A percentile compares a stretch with the other conserved stretches of the same genome.
Conservation (phyloP, 2,888 invertebrate genomes). For the Zhuqinia jingwanae region DNA sequence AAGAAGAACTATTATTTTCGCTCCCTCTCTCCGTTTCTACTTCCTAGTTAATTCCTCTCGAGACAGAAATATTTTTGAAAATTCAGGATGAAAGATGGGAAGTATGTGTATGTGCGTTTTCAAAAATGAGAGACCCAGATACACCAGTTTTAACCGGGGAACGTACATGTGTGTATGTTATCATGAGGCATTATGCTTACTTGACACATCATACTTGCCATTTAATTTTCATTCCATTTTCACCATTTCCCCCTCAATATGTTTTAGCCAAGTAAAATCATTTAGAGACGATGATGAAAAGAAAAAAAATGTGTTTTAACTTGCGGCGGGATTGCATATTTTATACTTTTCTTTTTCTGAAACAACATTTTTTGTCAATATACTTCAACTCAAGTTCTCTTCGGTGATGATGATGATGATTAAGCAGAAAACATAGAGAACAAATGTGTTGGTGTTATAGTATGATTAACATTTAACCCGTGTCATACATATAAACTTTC, state of each 20-base stretch:
- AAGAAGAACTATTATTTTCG: conserved; percentile 8
- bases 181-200: not conserved
- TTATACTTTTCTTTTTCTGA: conserved; percentile 1
- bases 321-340: not conserved
- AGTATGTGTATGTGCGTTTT: not conserved
- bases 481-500: too few relatives aligned
- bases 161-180: conserved; percentile 13
- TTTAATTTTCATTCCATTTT: not conserved
- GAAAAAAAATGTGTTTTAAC: conserved; percentile 1
- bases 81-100: not conserved
- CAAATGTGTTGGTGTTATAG: not conserved
- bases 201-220: conserved; percentile 11
- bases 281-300: too few relatives aligned
- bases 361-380: not conserved
- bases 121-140: not conserved
- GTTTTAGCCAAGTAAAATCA: not conserved
- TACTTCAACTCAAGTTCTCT: not conserved
- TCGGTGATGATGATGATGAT: conserved; percentile 1
- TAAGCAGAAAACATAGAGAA: not conserved
- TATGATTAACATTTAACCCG: not conserved
- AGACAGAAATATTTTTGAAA: not conserved
- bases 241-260: not conserved
- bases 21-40: conserved; percentile 5
- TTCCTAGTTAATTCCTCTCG: conserved; percentile 24
- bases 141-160: not conserved